phyloP scores from a whole-genome alignment of 2,113 vertebrate genomes.

The Melanotaenia duboulayi region DNA sequence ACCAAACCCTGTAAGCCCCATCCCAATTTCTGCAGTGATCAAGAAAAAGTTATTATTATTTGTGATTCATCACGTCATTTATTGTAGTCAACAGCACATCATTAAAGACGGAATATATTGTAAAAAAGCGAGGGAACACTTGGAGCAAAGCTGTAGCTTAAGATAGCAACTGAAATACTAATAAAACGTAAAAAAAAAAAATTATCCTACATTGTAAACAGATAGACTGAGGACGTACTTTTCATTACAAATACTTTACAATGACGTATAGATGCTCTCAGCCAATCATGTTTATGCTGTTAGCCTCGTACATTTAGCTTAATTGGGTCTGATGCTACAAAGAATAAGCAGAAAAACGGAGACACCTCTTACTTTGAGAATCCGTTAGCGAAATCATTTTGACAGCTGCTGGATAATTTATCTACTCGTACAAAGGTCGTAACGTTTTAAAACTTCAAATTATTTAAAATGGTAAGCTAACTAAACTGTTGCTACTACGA shows the following conservation, averaged over 20 bases:
- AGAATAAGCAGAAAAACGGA: not conserved
- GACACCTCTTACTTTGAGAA: constrained; percentile 89
- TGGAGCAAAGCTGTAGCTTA: too few relatives aligned
- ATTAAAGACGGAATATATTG: not conserved
- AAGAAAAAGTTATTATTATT: not conserved
- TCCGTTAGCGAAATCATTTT: constrained; percentile 93
- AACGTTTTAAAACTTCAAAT: not conserved
- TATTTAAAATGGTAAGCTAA: not conserved
- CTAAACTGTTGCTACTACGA: constrained; percentile 25
- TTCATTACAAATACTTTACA: not conserved
- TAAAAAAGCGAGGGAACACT: not conserved
- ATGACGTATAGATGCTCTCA: constrained; percentile 24
- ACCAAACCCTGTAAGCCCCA: constrained; percentile 97
- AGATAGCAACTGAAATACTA: too few relatives aligned
- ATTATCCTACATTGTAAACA: not conserved
- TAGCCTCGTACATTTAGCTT: constrained; percentile 37
- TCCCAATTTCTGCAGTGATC: constrained; percentile 91
- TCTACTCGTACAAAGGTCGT: not conserved
- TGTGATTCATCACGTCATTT: not conserved
- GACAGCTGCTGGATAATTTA: constrained; percentile 2
- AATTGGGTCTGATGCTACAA: constrained; percentile 32
- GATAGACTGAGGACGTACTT: not conserved
- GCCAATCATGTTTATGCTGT: constrained; percentile 61
- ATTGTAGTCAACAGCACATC: not conserved
- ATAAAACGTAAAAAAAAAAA: too few relatives aligned